A percentile compares a stretch with the other conserved stretches of the same genome.
Evolutionary conservation across 2,113 vertebrate species (phyloP).

Genomic region (Fukomys damarensis): DNA sequence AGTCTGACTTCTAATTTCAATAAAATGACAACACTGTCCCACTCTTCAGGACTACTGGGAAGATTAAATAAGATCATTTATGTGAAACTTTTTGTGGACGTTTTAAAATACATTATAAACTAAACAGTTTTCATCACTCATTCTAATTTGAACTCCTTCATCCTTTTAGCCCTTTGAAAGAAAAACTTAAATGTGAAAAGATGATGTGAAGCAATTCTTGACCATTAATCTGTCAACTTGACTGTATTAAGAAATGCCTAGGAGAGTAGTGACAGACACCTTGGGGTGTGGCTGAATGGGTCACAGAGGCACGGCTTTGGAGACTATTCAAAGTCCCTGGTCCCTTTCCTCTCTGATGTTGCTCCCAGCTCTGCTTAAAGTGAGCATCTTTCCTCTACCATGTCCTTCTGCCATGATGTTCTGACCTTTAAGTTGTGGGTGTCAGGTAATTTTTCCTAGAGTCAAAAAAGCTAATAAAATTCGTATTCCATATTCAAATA

Average conservation of each 20-base stretch:
- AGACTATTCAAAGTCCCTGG: background rate
- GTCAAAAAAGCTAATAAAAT: background rate
- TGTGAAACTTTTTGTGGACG: slow-evolving; percentile 38
- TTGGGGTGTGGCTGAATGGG: background rate
- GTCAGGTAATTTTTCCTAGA: background rate
- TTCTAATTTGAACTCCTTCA: slow-evolving; percentile 32
- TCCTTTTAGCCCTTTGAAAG: slow-evolving; percentile 24
- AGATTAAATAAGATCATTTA: slow-evolving; percentile 39
- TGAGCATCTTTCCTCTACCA: background rate
- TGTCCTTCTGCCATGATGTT: background rate
- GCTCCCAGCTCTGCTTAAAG: background rate
- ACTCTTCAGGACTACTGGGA: background rate
- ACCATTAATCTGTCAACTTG: background rate
- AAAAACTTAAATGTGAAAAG: slow-evolving; percentile 23
- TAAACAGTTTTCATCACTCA: slow-evolving; percentile 7
- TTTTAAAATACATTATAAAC: slow-evolving; percentile 17
- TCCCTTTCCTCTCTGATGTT: background rate
- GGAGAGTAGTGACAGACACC: background rate
- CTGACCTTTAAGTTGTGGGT: background rate
- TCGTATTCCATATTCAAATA: background rate
- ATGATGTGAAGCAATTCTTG: slow-evolving; percentile 6
- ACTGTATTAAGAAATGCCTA: background rate
- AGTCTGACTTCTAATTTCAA: slow-evolving; percentile 55
- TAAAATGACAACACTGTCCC: background rate
- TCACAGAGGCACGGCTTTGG: background rate